Conservation (phyloP, 2,797 vertebrate species). For the Ceryle rudis region DNA sequence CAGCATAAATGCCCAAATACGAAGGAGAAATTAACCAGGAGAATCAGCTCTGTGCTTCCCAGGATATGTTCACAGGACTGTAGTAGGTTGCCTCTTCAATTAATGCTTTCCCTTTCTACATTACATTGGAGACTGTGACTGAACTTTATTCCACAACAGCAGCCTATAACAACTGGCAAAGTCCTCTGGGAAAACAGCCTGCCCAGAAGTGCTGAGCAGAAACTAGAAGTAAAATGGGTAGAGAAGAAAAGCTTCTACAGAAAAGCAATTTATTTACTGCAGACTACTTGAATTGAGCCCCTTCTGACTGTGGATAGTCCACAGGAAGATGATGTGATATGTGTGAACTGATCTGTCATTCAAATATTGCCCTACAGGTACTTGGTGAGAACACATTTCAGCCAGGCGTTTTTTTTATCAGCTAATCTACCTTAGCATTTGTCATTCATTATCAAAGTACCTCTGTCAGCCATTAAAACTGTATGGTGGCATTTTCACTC, state of each 20-base stretch:
- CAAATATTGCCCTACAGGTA: background rate
- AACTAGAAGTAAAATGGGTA: background rate
- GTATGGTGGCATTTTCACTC: background rate
- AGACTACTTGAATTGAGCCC: background rate
- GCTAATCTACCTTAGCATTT: background rate
- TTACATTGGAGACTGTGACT: background rate
- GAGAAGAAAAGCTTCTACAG: background rate
- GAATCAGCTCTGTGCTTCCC: background rate
- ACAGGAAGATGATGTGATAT: background rate
- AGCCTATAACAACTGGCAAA: background rate
- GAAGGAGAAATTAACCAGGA: constrained; percentile 23
- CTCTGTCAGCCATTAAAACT: background rate
- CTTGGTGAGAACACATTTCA: background rate
- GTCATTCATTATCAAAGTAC: background rate
- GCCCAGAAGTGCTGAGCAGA: background rate
- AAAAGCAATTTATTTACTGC: background rate
- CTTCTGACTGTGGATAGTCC: background rate
- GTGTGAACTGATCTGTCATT: background rate
- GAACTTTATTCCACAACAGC: constrained; percentile 10
- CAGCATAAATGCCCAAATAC: background rate
- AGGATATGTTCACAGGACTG: background rate
- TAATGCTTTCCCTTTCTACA: constrained; percentile 29
- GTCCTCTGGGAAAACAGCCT: background rate
- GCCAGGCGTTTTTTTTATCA: background rate
- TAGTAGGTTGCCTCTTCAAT: constrained; percentile 14